phyloP scores from a whole-genome alignment of 2,113 vertebrate genomes.

The Oncorhynchus masou region DNA sequence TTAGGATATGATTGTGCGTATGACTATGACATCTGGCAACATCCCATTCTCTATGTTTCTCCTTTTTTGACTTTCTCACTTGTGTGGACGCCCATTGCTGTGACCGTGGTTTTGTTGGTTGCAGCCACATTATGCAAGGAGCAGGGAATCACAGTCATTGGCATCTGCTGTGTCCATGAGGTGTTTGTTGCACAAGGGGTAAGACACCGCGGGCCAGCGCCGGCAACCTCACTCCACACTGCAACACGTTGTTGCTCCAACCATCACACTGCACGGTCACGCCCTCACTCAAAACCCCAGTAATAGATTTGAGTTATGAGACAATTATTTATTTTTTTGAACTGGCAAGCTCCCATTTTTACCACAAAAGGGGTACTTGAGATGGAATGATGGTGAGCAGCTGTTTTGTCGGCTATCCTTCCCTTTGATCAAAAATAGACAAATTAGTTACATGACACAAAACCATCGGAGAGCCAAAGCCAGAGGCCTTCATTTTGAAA shows the following conservation, averaged over 20 bases:
- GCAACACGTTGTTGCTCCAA: not conserved
- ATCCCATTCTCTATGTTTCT: no score
- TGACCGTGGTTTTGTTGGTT: slow-evolving; percentile 90
- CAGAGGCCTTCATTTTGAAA: no score
- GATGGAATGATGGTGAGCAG: slow-evolving; percentile 22
- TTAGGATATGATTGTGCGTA: no score
- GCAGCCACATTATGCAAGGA: slow-evolving; percentile 95
- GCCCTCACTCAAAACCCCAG: no score
- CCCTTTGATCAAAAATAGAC: no score
- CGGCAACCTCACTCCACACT: not conserved
- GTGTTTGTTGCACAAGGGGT: slow-evolving; percentile 89
- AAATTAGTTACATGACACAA: no score
- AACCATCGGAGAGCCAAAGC: no score
- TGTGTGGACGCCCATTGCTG: slow-evolving; percentile 91
- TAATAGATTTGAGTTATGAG: slow-evolving; percentile 1
- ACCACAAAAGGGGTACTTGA: slow-evolving; percentile 13
- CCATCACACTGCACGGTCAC: no score
- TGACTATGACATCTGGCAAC: no score
- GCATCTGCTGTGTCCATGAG: slow-evolving; percentile 95
- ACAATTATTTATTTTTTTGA: not conserved
- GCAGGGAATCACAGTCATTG: slow-evolving; percentile 95
- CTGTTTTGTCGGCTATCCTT: slow-evolving; percentile 12
- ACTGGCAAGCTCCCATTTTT: not conserved
- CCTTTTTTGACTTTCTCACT: slow-evolving; percentile 36
- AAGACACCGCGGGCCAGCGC: no score